Conservation (phyloP, 1,140 invertebrate species). For the Drosophila elegans region DNA sequence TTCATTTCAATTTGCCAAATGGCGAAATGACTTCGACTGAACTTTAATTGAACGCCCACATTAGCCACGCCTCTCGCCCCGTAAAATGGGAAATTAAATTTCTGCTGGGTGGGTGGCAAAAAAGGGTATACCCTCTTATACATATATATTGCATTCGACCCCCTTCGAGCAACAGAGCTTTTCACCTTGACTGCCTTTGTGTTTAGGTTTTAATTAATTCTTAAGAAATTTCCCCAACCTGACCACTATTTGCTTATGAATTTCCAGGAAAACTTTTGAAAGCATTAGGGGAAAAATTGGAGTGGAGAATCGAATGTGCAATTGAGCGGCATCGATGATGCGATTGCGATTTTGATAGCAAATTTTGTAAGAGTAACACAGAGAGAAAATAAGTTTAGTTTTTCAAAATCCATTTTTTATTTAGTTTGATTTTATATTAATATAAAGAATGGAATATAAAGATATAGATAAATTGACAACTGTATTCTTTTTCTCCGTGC, state of each 20-base stretch:
- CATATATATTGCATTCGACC: conserved; percentile 24
- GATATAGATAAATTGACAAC: neutral
- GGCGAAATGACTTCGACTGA: conserved; percentile 48
- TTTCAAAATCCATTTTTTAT: neutral
- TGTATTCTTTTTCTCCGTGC: neutral
- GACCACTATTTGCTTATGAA: conserved; percentile 47
- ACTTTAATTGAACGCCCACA: conserved; percentile 56
- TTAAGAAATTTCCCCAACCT: conserved; percentile 54
- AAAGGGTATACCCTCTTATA: neutral
- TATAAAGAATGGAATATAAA: no score
- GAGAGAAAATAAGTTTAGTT: neutral
- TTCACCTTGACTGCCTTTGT: conserved; percentile 44
- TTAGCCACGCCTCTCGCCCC: conserved; percentile 1
- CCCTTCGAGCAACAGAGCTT: conserved; percentile 9
- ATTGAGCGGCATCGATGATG: conserved; percentile 59
- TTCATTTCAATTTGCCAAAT: conserved; percentile 54
- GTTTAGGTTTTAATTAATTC: conserved; percentile 73
- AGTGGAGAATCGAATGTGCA: conserved; percentile 33
- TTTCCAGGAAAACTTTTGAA: conserved; percentile 52
- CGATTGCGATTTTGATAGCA: conserved; percentile 20
- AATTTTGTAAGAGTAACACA: conserved; percentile 33
- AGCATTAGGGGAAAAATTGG: neutral
- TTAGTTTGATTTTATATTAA: neutral
- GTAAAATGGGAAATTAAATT: conserved; percentile 18
- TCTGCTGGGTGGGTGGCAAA: neutral